These are phyloP conservation scores for Lochmaea crataegi DNA, from an alignment of 2,888 invertebrate species.

Conservation along the genomic window DNA sequence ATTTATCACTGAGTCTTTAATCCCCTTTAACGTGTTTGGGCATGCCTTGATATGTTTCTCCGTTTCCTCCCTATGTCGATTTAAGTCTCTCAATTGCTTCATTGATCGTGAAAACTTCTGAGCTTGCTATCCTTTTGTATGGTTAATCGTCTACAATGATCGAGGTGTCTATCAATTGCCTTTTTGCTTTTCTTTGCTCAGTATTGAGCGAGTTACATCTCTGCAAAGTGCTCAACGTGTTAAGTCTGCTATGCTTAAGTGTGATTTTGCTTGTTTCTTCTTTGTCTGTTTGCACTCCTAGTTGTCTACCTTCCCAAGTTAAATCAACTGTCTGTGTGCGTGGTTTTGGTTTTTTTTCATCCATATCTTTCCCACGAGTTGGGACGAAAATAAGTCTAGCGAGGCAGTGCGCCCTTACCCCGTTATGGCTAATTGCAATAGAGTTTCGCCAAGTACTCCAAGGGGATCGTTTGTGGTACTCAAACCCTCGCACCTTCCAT, in stretches of 20 bases:
- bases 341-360: not conserved
- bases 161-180: constrained; percentile 2
- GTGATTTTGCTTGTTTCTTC: not conserved
- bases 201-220: not conserved
- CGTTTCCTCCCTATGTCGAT: not conserved
- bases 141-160: not conserved
- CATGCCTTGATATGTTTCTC: not conserved
- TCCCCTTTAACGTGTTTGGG: not conserved
- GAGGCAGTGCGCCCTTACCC: constrained; percentile 1
- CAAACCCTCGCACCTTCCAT: too few relatives aligned
- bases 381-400: not conserved
- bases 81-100: not conserved
- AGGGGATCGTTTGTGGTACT: too few relatives aligned
- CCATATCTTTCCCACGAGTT: not conserved
- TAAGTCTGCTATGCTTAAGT: not conserved
- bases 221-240: not conserved
- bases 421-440: too few relatives aligned
- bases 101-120: constrained; percentile 4
- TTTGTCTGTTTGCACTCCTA: not conserved
- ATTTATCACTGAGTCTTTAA: not conserved
- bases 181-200: not conserved
- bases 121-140: not conserved
- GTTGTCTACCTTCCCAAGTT: not conserved
- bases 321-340: too few relatives aligned
- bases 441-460: too few relatives aligned